A percentile compares a stretch with the other conserved stretches of the same genome.
These are phyloP conservation scores for Chrysotoxum bicinctum DNA, from an alignment of 2,888 invertebrate genomes.

Conservation along the genomic window DNA sequence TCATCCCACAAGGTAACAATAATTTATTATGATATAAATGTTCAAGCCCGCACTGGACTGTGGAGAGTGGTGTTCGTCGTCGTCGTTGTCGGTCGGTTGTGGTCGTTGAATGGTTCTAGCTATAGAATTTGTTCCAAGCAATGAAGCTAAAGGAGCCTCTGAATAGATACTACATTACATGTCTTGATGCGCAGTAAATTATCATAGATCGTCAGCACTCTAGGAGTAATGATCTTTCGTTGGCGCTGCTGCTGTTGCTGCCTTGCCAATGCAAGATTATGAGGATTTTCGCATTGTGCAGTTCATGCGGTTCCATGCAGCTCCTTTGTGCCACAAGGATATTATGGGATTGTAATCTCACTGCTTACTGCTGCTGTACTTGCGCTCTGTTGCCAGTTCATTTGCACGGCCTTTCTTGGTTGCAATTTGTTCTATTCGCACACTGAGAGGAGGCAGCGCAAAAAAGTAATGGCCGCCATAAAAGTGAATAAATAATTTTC, in stretches of 20 bases:
- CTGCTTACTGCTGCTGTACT: constrained; percentile 69
- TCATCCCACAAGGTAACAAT: constrained; percentile 70
- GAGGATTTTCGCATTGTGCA: constrained; percentile 65
- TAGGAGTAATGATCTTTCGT: constrained; percentile 66
- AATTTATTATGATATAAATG: constrained; percentile 73
- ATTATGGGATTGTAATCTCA: constrained; percentile 68
- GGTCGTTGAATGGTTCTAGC: neutral
- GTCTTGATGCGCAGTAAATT: constrained; percentile 64
- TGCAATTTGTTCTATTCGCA: constrained; percentile 51
- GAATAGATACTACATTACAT: constrained; percentile 48
- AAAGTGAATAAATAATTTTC: constrained; percentile 67
- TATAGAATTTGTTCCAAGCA: constrained; percentile 60
- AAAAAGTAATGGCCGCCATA: constrained; percentile 61
- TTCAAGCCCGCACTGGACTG: constrained; percentile 32
- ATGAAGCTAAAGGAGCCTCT: constrained; percentile 31
- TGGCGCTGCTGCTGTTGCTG: constrained; percentile 33
- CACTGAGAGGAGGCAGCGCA: neutral
- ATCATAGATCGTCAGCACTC: constrained; percentile 72
- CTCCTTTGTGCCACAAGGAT: constrained; percentile 69
- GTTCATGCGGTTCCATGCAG: constrained; percentile 46
- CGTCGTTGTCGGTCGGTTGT: neutral
- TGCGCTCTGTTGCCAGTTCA: constrained; percentile 59
- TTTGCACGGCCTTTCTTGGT: constrained; percentile 45
- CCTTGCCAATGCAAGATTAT: constrained; percentile 30
- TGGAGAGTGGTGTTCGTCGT: neutral